Percentiles rank a stretch among this genome's conserved stretches.
These are phyloP conservation scores for Philypnodon macrostomus DNA, from an alignment of 2,797 vertebrate species.

Conservation along the genomic window DNA sequence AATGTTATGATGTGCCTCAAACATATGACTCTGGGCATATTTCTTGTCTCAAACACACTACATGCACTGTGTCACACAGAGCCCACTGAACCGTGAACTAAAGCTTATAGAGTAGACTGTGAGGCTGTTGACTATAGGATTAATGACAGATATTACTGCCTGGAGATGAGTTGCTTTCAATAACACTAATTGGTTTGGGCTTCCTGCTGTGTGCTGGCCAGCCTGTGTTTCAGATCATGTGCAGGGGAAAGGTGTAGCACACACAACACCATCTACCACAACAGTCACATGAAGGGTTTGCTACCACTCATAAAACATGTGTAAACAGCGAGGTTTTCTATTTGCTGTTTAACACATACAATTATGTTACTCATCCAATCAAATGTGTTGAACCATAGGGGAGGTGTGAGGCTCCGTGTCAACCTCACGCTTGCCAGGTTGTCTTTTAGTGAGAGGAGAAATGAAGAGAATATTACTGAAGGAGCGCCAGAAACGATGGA, in stretches of 20 bases:
- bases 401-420: slow-evolving; percentile 47
- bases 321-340: slow-evolving; percentile 55
- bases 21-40: slow-evolving; percentile 20
- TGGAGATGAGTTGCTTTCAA: slow-evolving; percentile 68
- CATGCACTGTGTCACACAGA: slow-evolving; percentile 36
- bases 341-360: slow-evolving; percentile 69
- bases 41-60: slow-evolving; percentile 35
- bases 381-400: slow-evolving; percentile 58
- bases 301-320: slow-evolving; percentile 39
- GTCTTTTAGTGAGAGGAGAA: slow-evolving; percentile 66
- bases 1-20: no score
- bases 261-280: slow-evolving; percentile 26
- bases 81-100: slow-evolving; percentile 40
- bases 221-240: slow-evolving; percentile 38
- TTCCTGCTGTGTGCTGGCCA: slow-evolving; percentile 46
- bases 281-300: slow-evolving; percentile 21
- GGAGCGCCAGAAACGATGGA: slow-evolving; percentile 28
- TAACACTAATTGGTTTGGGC: slow-evolving; percentile 66
- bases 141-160: slow-evolving; percentile 66
- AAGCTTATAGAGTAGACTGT: slow-evolving; percentile 26
- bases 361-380: slow-evolving; percentile 64
- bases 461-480: slow-evolving; percentile 46
- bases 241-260: slow-evolving; percentile 37
- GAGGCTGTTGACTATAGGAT: slow-evolving; percentile 58
- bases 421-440: slow-evolving; percentile 53